Base-by-base conservation (phyloP, 2,113 vertebrate genomes). In the Alces alces region DNA sequence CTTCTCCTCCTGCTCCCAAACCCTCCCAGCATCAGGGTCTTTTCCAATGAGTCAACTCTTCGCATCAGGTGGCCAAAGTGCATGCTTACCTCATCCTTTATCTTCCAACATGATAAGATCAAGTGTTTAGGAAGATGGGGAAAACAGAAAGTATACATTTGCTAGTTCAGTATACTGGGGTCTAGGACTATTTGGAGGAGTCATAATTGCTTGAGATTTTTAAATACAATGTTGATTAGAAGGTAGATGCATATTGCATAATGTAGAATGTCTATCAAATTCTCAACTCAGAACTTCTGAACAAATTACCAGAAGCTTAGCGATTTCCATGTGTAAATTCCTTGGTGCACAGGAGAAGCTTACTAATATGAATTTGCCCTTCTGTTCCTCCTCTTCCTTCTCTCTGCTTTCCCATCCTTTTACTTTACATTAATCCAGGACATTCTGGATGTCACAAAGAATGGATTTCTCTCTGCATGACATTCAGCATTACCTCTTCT, bases 151-250 rank as follows among this genome's bases (percentile, higher is more conserved):
- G 0, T 36, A 50, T 15, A 33, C 57, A 39, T 28, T 43, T 54
- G 1, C 5, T 7, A 54, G n/a, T 17, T 54, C 11, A 0, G 0
- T 39, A 21, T 16, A 43, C 4, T 33, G 7, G 0, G 9, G 1
- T 82, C 27, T 95, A 2, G 52, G 47, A 83, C 7, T 36, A 36
- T 89, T 61, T 43, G 23, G 4, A 47, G 33, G 2, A 79, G n/a
- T 66, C 43, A 66, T 3, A 45, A 7, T 47, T 54, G 55, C 61
- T 45, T 47, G 21, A 1, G 17, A 76, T 7, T 82, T 36, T 45
- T 80, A 28, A 55, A n/a, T 82, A 21, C 4, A 90, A 30, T 57
- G 45, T 5, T 54, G 23, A 73, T 36, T 60, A 92, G 16, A 61
- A 86, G 12, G 25, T 57, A 43, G 58, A 50, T 64, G 4, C 7